Percentiles rank a stretch among this genome's conserved stretches.
phyloP scores from a whole-genome alignment of 64 coral and sea anemone species.

The Pocillopora verrucosa region DNA sequence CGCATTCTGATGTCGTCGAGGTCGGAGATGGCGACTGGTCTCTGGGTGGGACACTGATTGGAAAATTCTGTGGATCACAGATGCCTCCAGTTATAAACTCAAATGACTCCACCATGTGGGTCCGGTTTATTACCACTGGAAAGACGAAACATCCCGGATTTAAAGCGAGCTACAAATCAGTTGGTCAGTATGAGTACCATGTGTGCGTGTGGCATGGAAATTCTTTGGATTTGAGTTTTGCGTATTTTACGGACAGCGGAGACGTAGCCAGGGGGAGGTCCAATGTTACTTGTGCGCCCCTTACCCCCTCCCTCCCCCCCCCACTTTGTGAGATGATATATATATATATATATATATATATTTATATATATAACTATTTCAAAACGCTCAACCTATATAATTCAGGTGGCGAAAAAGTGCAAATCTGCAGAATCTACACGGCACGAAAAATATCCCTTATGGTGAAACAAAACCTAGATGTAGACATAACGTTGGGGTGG shows the following conservation, averaged over 20 bases:
- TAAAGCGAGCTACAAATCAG: constrained; percentile 43
- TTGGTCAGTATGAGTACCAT: neutral
- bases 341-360: too few species aligned
- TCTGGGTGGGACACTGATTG: neutral
- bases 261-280: too few species aligned
- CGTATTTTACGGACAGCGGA: neutral
- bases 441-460: too few species aligned
- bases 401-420: too few species aligned
- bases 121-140: constrained; percentile 25
- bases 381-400: too few species aligned
- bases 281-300: too few species aligned
- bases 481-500: too few species aligned
- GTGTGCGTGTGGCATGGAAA: neutral
- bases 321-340: too few species aligned
- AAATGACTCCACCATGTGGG: neutral
- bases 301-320: too few species aligned
- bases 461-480: too few species aligned
- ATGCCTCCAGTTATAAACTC: constrained; percentile 19
- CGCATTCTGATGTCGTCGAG: constrained; percentile 32
- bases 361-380: too few species aligned
- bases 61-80: constrained; percentile 40
- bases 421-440: too few species aligned
- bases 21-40: neutral
- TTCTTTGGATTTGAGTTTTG: neutral
- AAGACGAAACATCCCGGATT: constrained; percentile 30